Conservation (phyloP, 1,140 invertebrate species). For the Branchinecta lynchi region DNA sequence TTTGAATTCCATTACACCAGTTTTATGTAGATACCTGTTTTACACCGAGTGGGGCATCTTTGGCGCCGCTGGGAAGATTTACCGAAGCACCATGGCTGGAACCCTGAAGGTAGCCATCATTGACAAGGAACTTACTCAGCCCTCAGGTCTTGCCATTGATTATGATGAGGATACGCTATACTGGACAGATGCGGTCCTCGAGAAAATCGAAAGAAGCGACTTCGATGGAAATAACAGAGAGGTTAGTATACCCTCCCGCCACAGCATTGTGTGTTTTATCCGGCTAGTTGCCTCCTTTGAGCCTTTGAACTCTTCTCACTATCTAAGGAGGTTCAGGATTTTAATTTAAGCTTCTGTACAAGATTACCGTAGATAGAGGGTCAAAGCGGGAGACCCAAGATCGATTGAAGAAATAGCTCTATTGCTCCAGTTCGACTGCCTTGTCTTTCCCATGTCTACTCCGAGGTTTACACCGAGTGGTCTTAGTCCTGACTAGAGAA, state of each 20-base stretch:
- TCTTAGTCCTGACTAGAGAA: no score
- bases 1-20: no score
- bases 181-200: slow-evolving; percentile 92
- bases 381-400: no score
- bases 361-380: not conserved
- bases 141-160: slow-evolving; percentile 88
- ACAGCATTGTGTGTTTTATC: slow-evolving; percentile 4
- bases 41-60: slow-evolving; percentile 83
- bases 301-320: slow-evolving; percentile 26
- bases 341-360: slow-evolving; percentile 27
- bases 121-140: slow-evolving; percentile 77
- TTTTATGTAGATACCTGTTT: slow-evolving; percentile 47
- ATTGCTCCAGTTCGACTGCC: no score
- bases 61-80: slow-evolving; percentile 83
- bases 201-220: slow-evolving; percentile 89
- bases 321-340: slow-evolving; percentile 1
- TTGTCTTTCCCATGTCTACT: no score
- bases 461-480: no score
- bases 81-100: slow-evolving; percentile 89
- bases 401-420: no score
- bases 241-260: slow-evolving; percentile 30
- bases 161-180: slow-evolving; percentile 89
- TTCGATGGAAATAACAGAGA: slow-evolving; percentile 59
- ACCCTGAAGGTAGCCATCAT: slow-evolving; percentile 78
- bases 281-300: slow-evolving; percentile 28